phyloP scores from a whole-genome alignment of 1,140 invertebrate genomes.

The Stegodyphus mimosarum region DNA sequence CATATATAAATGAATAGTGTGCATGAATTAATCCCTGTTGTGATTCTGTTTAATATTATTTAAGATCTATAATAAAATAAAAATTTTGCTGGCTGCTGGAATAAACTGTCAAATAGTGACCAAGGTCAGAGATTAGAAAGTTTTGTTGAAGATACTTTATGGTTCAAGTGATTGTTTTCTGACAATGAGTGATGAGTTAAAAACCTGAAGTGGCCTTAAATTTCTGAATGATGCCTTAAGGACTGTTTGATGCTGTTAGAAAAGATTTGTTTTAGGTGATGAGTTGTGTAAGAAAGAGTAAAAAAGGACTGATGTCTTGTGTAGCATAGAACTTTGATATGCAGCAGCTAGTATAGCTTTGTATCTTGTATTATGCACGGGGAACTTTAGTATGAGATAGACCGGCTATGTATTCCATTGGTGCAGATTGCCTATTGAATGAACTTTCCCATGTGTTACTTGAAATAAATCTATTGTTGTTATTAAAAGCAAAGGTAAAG shows the following conservation, averaged over 20 bases:
- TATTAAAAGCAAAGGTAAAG: not conserved
- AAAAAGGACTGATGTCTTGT: not conserved
- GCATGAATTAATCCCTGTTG: no score
- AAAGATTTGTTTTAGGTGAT: not conserved
- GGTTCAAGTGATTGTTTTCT: not conserved
- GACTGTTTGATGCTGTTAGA: not conserved
- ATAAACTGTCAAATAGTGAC: not conserved
- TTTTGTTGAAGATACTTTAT: not conserved
- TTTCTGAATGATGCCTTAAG: conserved; percentile 4
- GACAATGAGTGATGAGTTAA: conserved; percentile 8
- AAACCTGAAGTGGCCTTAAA: no score
- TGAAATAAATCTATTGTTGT: no score
- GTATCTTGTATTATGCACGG: conserved; percentile 20
- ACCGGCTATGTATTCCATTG: no score
- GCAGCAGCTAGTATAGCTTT: conserved; percentile 48
- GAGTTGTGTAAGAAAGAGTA: not conserved
- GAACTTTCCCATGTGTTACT: no score
- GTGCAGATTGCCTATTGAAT: no score
- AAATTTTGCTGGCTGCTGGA: conserved; percentile 44
- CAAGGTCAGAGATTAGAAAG: not conserved
- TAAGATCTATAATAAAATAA: no score
- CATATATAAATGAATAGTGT: no score
- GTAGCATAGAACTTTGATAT: conserved; percentile 9
- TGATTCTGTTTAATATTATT: no score
- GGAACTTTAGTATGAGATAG: not conserved